Evolutionary conservation across 1,140 invertebrate genomes (phyloP).

Genomic region (Oedothorax gibbosus): DNA sequence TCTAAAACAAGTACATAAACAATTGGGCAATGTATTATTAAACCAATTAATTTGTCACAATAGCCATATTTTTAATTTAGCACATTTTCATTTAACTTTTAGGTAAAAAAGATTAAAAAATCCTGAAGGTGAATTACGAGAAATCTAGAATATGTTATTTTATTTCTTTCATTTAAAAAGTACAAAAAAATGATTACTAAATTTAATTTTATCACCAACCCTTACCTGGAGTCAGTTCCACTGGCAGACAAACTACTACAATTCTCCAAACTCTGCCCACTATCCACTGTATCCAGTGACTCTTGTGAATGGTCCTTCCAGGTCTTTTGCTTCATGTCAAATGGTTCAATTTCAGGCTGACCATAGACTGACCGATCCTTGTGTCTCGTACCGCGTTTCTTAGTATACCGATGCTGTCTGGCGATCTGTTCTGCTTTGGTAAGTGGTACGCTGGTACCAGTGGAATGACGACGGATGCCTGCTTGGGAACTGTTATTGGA

Average conservation of each 20-base stretch:
- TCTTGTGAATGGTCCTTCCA: slow-evolving; percentile 61
- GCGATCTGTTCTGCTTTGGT: slow-evolving; percentile 45
- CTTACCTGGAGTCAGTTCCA: slow-evolving; percentile 12
- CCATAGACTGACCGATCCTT: slow-evolving; percentile 64
- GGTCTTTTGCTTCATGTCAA: slow-evolving; percentile 36
- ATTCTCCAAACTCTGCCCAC: slow-evolving; percentile 61
- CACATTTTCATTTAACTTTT: too few species aligned
- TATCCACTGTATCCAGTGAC: slow-evolving; percentile 62
- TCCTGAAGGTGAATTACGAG: too few species aligned
- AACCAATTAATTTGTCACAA: too few species aligned
- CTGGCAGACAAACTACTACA: slow-evolving; percentile 56
- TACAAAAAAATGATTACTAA: too few species aligned
- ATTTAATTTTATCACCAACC: neutral
- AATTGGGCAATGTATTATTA: too few species aligned
- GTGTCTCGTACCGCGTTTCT: slow-evolving; percentile 22
- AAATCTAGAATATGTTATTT: too few species aligned
- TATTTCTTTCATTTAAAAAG: too few species aligned
- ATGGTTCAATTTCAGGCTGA: slow-evolving; percentile 62
- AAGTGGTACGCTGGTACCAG: slow-evolving; percentile 10
- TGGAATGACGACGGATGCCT: slow-evolving; percentile 12
- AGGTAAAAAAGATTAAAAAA: too few species aligned
- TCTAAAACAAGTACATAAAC: too few species aligned
- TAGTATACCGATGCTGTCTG: slow-evolving; percentile 24
- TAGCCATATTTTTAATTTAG: too few species aligned
- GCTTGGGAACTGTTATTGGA: slow-evolving; percentile 51